These are phyloP conservation scores for Agrilus biguttatus DNA, from an alignment of 2,888 invertebrate genomes.

Conservation along the genomic window DNA sequence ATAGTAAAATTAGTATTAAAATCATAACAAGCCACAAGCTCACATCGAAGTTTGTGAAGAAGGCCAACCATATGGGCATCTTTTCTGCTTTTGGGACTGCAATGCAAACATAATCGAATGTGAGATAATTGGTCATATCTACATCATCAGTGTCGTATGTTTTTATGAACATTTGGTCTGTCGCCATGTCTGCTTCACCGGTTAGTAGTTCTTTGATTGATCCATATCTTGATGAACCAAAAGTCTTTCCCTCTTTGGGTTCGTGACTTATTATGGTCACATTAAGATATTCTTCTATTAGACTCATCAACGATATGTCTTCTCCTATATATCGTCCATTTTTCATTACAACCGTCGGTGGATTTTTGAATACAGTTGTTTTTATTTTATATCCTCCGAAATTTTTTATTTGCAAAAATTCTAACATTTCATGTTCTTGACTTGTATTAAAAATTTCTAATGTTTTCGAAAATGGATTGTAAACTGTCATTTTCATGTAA, in stretches of 20 bases:
- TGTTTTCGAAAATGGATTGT: conserved; percentile 6
- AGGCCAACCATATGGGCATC: conserved; percentile 28
- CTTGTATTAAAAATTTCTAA: conserved; percentile 1
- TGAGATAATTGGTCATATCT: conserved; percentile 26
- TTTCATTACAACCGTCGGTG: conserved; percentile 5
- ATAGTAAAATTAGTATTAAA: conserved; percentile 8
- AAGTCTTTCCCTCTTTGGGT: conserved; percentile 5
- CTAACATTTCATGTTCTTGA: conserved; percentile 1
- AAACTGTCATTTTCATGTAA: conserved; percentile 1
- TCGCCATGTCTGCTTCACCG: conserved; percentile 24
- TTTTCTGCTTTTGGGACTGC: conserved; percentile 28
- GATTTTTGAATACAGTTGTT: conserved; percentile 6
- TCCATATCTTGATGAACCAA: conserved; percentile 25
- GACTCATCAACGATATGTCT: conserved; percentile 7
- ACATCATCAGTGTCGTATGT: conserved; percentile 26
- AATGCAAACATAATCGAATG: conserved; percentile 29
- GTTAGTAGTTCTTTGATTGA: conserved; percentile 25
- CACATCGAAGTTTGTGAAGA: conserved; percentile 23
- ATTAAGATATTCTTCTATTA: conserved; percentile 7
- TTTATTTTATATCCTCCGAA: conserved; percentile 4
- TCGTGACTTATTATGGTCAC: conserved; percentile 2
- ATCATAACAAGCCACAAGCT: conserved; percentile 27
- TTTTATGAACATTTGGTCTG: conserved; percentile 31
- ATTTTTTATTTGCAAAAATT: conserved; percentile 5
- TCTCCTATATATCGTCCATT: conserved; percentile 5